Conservation (phyloP, 2,888 invertebrate species). For the Drosophila imparisetae region DNA sequence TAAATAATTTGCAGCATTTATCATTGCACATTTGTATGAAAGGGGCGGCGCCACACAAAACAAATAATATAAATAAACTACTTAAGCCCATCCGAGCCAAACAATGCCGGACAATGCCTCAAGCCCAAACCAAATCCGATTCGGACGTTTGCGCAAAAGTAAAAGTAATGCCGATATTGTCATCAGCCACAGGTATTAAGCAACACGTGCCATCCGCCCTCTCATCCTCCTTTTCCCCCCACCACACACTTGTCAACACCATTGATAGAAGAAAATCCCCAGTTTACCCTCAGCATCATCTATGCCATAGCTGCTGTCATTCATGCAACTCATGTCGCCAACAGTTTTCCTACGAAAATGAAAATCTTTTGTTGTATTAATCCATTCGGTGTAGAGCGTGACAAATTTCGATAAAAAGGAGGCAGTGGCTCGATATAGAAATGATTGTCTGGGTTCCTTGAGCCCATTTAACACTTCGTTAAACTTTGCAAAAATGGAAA, state of each 20-base stretch:
- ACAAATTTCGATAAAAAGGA: constrained; percentile 79
- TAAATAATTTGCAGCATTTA: constrained; percentile 43
- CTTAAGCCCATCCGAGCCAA: constrained; percentile 30
- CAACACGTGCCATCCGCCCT: constrained; percentile 52
- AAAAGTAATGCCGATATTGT: constrained; percentile 72
- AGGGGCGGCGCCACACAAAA: constrained; percentile 11
- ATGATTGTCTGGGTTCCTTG: constrained; percentile 29
- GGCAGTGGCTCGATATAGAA: constrained; percentile 14
- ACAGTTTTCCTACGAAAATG: constrained; percentile 72
- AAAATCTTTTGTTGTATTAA: constrained; percentile 81
- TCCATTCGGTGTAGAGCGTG: constrained; percentile 77
- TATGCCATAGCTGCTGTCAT: constrained; percentile 59
- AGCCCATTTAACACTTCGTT: constrained; percentile 77
- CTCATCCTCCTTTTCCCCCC: neutral
- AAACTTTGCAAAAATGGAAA: constrained; percentile 62
- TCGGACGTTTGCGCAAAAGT: constrained; percentile 55
- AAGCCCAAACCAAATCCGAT: constrained; percentile 5
- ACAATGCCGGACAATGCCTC: constrained; percentile 1
- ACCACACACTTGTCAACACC: constrained; percentile 38
- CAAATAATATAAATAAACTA: constrained; percentile 42
- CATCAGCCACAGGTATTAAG: constrained; percentile 69
- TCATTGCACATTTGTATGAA: constrained; percentile 35
- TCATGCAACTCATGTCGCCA: constrained; percentile 81
- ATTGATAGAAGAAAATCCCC: constrained; percentile 27
- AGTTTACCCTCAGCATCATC: neutral